Percentiles rank a stretch among this genome's conserved stretches.
Evolutionary conservation across 2,797 vertebrate genomes (phyloP).

Genomic region (Malacoraja senta): DNA sequence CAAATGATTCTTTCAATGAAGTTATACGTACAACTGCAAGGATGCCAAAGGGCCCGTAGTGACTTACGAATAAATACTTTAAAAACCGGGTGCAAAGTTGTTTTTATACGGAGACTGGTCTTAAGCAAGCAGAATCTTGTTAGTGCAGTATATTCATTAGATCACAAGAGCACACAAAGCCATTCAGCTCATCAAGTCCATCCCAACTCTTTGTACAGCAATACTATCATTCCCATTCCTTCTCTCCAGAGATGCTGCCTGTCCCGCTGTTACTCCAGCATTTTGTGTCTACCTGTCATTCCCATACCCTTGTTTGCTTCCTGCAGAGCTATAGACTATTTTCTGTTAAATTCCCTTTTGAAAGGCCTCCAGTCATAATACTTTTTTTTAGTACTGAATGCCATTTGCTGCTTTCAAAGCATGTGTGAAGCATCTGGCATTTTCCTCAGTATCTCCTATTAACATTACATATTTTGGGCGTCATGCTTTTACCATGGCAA

Average conservation of each 20-base stretch:
- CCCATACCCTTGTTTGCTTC: too few relatives aligned
- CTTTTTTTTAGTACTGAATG: not conserved
- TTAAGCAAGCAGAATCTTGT: not conserved
- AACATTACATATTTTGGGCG: not conserved
- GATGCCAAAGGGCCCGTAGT: not conserved
- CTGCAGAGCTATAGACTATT: too few relatives aligned
- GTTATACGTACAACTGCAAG: not conserved
- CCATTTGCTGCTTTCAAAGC: conserved; percentile 7
- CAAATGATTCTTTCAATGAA: not conserved
- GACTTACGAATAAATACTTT: not conserved
- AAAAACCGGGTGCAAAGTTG: not conserved
- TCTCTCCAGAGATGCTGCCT: too few relatives aligned
- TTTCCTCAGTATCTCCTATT: not conserved
- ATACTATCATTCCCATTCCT: too few relatives aligned
- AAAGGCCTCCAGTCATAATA: too few relatives aligned
- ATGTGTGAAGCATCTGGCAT: not conserved
- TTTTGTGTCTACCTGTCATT: too few relatives aligned
- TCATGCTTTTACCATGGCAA: not conserved
- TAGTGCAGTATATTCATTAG: not conserved
- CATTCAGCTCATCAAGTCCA: too few relatives aligned
- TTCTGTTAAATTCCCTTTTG: too few relatives aligned
- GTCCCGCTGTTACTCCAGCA: too few relatives aligned
- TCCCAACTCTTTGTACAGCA: too few relatives aligned
- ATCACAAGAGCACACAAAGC: too few relatives aligned
- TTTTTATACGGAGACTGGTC: not conserved